phyloP scores from a whole-genome alignment of 2,888 invertebrate genomes.

The Pollenia griseotomentosa region DNA sequence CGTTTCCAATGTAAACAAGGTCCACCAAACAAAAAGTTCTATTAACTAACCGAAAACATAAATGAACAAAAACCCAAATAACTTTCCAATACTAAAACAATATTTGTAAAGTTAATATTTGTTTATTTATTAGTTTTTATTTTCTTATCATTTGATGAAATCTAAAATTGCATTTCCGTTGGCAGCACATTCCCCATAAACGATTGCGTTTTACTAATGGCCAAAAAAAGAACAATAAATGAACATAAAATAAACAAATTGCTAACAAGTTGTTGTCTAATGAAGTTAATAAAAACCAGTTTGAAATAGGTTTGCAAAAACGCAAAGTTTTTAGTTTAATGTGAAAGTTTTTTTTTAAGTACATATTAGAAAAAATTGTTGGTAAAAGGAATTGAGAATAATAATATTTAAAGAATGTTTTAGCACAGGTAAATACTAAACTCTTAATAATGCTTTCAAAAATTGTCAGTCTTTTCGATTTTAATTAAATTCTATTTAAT shows the following conservation, averaged over 20 bases:
- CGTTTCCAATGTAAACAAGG: too few relatives aligned
- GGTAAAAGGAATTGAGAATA: not conserved
- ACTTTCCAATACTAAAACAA: conserved; percentile 26
- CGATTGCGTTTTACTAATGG: conserved; percentile 71
- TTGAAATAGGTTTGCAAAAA: not conserved
- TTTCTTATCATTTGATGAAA: conserved; percentile 76
- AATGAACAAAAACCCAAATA: conserved; percentile 50
- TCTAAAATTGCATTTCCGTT: conserved; percentile 75
- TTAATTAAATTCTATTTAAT: too few relatives aligned
- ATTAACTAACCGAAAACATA: conserved; percentile 35
- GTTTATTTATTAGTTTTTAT: conserved; percentile 61
- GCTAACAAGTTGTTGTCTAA: conserved; percentile 63
- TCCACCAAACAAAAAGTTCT: not conserved
- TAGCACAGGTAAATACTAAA: too few relatives aligned
- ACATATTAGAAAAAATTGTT: not conserved
- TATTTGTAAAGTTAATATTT: conserved; percentile 51
- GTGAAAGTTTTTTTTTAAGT: not conserved
- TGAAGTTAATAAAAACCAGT: conserved; percentile 10
- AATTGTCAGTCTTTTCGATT: too few relatives aligned
- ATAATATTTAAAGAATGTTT: not conserved
- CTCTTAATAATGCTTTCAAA: too few relatives aligned
- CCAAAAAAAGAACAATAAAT: conserved; percentile 36
- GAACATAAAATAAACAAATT: conserved; percentile 36
- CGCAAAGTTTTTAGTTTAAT: conserved; percentile 16
- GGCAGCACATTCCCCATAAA: conserved; percentile 28